These are phyloP conservation scores for Limonius californicus DNA, from an alignment of 1,140 invertebrate species.

Conservation along the genomic window DNA sequence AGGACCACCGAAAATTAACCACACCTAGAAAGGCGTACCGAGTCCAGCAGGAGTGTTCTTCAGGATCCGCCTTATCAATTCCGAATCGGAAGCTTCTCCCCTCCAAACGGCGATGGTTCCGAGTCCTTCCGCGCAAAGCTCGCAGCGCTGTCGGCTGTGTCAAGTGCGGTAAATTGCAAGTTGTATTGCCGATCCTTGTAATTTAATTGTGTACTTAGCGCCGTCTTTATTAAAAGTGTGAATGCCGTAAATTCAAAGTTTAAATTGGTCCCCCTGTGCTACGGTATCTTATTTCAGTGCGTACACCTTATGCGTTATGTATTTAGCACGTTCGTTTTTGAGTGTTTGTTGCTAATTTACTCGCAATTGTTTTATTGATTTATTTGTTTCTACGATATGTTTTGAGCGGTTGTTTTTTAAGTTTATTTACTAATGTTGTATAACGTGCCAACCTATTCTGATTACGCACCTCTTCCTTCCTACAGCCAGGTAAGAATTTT, in stretches of 20 bases:
- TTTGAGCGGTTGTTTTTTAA: not conserved
- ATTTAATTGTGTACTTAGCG: slow-evolving; percentile 34
- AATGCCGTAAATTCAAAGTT: slow-evolving; percentile 25
- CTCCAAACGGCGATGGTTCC: not conserved
- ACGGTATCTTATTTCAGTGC: not conserved
- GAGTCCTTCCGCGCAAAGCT: not conserved
- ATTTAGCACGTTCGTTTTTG: slow-evolving; percentile 4
- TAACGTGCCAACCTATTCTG: slow-evolving; percentile 31
- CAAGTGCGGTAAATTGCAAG: slow-evolving; percentile 27
- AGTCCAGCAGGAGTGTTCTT: slow-evolving; percentile 8
- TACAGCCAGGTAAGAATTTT: slow-evolving; percentile 29
- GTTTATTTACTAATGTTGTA: slow-evolving; percentile 27
- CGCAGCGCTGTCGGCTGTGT: not conserved
- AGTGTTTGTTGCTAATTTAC: not conserved
- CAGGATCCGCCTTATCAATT: slow-evolving; percentile 15
- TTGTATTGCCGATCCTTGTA: slow-evolving; percentile 27
- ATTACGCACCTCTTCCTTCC: slow-evolving; percentile 31
- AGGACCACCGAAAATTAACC: slow-evolving; percentile 12
- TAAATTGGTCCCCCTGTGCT: slow-evolving; percentile 12
- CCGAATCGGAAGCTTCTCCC: slow-evolving; percentile 16
- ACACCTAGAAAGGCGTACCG: slow-evolving; percentile 20
- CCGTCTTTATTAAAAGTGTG: slow-evolving; percentile 28
- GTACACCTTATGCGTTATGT: not conserved
- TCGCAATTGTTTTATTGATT: not conserved
- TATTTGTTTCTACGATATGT: not conserved